Conservation (phyloP, 2,888 invertebrate genomes). For the Meghimatium bilineatum region DNA sequence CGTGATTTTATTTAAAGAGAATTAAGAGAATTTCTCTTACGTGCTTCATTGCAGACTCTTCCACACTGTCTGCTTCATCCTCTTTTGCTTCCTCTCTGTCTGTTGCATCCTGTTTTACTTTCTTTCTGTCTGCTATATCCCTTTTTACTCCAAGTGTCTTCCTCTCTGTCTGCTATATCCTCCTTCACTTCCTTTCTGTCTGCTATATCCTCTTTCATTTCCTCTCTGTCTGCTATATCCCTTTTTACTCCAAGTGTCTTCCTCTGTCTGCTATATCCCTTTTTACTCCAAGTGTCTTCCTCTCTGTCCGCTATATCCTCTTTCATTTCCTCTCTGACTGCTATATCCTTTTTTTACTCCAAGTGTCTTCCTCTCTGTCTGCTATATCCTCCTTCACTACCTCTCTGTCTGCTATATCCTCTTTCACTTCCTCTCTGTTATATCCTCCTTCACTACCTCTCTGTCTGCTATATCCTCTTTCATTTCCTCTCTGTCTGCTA, state of each 20-base stretch:
- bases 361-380: not conserved
- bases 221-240: not conserved
- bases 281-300: no score
- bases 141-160: not conserved
- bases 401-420: not conserved
- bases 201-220: not conserved
- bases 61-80: not conserved
- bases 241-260: not conserved
- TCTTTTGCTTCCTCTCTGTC: not conserved
- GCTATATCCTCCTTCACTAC: no score
- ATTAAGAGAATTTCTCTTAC: not conserved
- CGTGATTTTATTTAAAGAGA: slow-evolving; percentile 18
- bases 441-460: no score
- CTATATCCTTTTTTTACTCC: not conserved
- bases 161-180: not conserved
- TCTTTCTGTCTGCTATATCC: not conserved
- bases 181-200: not conserved
- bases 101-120: not conserved
- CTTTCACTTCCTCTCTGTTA: not conserved
- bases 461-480: not conserved
- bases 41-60: slow-evolving; percentile 3
- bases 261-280: not conserved
- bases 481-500: not conserved
- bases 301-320: no score
- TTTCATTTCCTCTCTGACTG: no score